Evolutionary conservation across 2,113 vertebrate genomes (phyloP).

Genomic region (Coptodon rendalli): DNA sequence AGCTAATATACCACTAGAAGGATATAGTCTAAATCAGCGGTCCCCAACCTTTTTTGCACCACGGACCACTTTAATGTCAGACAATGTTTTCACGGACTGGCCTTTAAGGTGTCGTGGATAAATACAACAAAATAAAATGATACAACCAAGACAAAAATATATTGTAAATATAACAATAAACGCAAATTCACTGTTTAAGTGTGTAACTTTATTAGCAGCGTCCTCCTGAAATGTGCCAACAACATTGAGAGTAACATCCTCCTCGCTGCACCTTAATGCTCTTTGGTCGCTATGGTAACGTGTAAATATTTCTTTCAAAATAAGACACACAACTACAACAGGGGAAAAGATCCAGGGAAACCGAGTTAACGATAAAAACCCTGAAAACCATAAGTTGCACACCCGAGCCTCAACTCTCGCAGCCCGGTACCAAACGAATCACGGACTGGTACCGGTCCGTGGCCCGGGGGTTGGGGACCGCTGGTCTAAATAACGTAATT

Average conservation of each 20-base stretch:
- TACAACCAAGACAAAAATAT: neutral
- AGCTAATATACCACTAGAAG: neutral
- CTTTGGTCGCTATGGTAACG: neutral
- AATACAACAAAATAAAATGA: neutral
- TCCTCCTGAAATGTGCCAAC: neutral
- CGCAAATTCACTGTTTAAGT: neutral
- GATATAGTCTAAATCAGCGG: neutral
- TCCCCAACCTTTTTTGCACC: neutral
- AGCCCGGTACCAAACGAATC: neutral
- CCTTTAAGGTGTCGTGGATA: neutral
- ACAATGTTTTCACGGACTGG: neutral
- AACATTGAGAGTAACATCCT: neutral
- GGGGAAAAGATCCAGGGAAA: neutral
- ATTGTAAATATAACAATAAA: neutral
- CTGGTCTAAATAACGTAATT: neutral
- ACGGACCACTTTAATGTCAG: neutral
- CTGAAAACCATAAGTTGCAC: neutral
- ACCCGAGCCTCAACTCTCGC: neutral
- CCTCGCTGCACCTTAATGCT: neutral
- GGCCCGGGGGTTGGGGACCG: neutral
- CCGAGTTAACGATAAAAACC: neutral
- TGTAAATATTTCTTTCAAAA: neutral
- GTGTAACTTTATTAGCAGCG: neutral
- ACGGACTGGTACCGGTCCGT: neutral
- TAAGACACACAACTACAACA: neutral